Evolutionary conservation across 2,888 invertebrate species (phyloP).

Genomic region (Pheosia gnoma): DNA sequence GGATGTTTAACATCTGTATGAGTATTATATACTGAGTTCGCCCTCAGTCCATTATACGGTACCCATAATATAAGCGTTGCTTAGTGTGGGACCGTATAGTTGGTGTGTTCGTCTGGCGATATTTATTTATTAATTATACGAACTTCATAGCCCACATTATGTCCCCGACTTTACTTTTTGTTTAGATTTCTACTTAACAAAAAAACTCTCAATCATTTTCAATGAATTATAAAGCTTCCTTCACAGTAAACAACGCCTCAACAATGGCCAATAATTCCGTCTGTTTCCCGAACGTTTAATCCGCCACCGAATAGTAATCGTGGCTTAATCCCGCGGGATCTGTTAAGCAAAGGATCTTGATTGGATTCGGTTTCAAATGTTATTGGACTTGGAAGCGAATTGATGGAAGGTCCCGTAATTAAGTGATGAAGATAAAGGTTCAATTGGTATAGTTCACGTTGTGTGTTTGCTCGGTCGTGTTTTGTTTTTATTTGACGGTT

Average conservation of each 20-base stretch:
- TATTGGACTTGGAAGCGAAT: constrained; percentile 1
- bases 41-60: too few species aligned
- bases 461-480: neutral
- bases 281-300: neutral
- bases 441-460: neutral
- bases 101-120: too few species aligned
- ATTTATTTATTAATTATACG: too few species aligned
- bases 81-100: too few species aligned
- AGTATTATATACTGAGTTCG: too few species aligned
- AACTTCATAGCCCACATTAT: too few species aligned
- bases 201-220: too few species aligned
- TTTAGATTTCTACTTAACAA: neutral
- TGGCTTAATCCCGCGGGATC: constrained; percentile 2
- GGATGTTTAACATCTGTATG: too few species aligned
- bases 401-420: neutral
- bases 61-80: too few species aligned
- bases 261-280: neutral
- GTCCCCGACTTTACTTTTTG: too few species aligned
- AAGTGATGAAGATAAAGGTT: neutral
- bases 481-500: neutral
- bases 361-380: constrained; percentile 4
- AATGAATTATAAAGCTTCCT: neutral
- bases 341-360: constrained; percentile 5
- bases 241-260: neutral
- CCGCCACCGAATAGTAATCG: neutral